Evolutionary conservation across 2,797 vertebrate species (phyloP).

Genomic region (Poeciliopsis infans): DNA sequence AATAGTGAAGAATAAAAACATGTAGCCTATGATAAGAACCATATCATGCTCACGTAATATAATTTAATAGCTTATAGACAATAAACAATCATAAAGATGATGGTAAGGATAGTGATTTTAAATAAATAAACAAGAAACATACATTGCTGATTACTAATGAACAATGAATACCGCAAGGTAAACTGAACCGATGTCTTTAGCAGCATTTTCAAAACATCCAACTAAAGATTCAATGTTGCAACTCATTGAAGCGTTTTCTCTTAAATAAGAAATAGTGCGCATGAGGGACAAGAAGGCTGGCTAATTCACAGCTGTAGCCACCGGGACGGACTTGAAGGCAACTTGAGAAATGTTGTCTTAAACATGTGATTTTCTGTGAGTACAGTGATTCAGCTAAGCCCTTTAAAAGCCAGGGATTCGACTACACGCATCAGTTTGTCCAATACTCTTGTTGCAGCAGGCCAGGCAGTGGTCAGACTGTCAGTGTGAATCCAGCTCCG

Average conservation of each 20-base stretch:
- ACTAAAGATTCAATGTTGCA: neutral
- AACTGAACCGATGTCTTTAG: neutral
- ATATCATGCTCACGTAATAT: neutral
- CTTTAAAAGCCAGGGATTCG: neutral
- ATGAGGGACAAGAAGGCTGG: neutral
- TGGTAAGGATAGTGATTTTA: neutral
- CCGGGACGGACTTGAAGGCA: neutral
- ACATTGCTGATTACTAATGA: neutral
- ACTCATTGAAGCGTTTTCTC: neutral
- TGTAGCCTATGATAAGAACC: neutral
- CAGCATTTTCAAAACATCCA: neutral
- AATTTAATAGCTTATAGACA: neutral
- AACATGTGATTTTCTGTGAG: constrained; percentile 12
- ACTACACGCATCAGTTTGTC: constrained; percentile 45
- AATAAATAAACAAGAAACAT: neutral
- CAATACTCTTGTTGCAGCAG: constrained; percentile 36
- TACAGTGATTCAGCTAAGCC: constrained; percentile 19
- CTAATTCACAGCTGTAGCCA: neutral
- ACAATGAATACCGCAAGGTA: neutral
- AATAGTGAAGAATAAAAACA: neutral
- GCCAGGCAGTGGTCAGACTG: constrained; percentile 46
- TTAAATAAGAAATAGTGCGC: neutral
- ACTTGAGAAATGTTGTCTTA: neutral
- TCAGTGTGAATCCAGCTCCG: constrained; percentile 55
- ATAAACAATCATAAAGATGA: neutral